Conservation (phyloP, 30 jellyfish, hydroid and myxozoan species). For the Cassiopea andromeda region DNA sequence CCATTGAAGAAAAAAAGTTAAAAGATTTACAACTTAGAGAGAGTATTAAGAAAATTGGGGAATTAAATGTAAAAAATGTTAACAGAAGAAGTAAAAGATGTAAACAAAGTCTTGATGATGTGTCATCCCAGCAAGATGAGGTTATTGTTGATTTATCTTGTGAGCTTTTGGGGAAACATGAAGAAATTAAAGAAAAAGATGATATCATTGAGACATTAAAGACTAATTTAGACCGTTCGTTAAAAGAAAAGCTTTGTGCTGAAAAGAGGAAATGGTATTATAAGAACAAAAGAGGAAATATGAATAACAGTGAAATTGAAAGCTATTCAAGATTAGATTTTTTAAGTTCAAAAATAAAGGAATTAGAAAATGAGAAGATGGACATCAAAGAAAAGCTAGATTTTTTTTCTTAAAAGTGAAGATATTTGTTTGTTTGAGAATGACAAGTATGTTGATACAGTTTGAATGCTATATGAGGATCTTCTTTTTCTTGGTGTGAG, state of each 20-base stretch:
- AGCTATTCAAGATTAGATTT: no score
- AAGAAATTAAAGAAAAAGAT: no score
- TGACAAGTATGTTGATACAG: no score
- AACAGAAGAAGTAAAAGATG: neutral
- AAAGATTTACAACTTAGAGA: no score
- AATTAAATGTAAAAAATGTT: no score
- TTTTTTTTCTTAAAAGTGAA: neutral
- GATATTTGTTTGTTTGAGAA: conserved; percentile 1
- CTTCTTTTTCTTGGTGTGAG: conserved; percentile 1
- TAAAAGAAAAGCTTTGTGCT: neutral
- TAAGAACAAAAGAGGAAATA: no score
- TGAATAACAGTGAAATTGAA: no score
- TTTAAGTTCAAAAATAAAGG: no score
- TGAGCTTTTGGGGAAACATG: no score
- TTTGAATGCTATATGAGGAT: conserved; percentile 29
- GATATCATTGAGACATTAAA: no score
- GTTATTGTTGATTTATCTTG: no score
- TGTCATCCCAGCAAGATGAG: neutral
- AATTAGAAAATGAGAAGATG: conserved; percentile 36
- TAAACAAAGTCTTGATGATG: neutral
- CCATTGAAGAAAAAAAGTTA: neutral
- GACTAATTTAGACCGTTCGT: neutral
- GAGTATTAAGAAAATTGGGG: no score
- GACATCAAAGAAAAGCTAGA: conserved; percentile 6
- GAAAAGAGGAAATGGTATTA: conserved; percentile 4